Base-by-base conservation (phyloP, 1,140 invertebrate species). In the Nasonia longicornis region DNA sequence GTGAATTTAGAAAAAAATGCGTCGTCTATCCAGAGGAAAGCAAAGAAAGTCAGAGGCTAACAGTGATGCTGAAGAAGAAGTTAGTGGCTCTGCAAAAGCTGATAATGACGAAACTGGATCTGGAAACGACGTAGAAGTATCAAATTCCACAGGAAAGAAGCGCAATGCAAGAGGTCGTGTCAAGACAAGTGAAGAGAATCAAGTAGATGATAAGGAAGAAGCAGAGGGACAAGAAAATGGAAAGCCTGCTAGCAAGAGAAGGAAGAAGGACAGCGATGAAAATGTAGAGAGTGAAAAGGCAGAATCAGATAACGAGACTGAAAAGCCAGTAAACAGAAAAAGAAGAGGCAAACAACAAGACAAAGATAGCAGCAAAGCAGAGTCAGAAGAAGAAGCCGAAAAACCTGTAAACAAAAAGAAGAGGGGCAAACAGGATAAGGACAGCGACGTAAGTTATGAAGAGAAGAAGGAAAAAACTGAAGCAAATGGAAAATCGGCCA, bases 1-100 rank as follows among this genome's bases (percentile, higher is more conserved):
- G 26, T 31, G 1, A 42, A 71, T 71, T 29, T 14, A 10, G 35
- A 20, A n/a, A 14, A 80, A 45, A 42, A 83, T 83, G 73, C 64
- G 64, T 42, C 73, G 73, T 12, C 22, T 35, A 64, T 38, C 20
- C 7, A 87, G 88, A 48, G 85, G 85, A 26, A 91, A 90, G 76
- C 86, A 86, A 29, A 88, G 84, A 77, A 89, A 89, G 82, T 89
- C 87, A 7, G 90, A 89, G 38, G 85, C 71, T 29, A 83, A 82
- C 8, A 90, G 88, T 80, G 88, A 89, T 20, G 86, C 82, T 63
- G 87, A 87, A 52, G 86, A 87, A 0, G 89, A 89, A 52, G 87
- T 87, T 85, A 89, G 89, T 90, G 88, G 87, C 87, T 89, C 86
- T 85, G 76, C 77, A 64, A 79, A 86, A 29, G 74, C 70, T 16